Percentiles rank a stretch among this genome's conserved stretches.
Conservation (phyloP, 2,797 vertebrate species). For the Enteromius unitaeniatus region DNA sequence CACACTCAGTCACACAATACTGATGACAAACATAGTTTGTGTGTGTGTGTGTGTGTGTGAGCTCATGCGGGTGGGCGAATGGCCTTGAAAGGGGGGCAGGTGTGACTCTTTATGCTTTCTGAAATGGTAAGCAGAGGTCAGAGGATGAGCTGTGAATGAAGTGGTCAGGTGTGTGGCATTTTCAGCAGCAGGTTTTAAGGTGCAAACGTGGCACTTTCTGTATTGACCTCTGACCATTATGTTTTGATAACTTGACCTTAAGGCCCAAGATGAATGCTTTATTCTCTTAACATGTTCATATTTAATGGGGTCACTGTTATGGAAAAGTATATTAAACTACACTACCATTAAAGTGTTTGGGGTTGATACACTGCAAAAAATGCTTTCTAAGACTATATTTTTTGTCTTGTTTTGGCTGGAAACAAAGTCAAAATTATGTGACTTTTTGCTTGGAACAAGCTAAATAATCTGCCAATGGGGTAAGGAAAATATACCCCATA, state of each 20-base stretch:
- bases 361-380: too few relatives aligned
- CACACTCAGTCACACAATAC: constrained; percentile 29
- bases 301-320: not conserved
- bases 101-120: constrained; percentile 60
- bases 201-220: constrained; percentile 57
- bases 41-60: constrained; percentile 34
- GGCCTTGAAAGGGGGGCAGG: constrained; percentile 59
- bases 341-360: not conserved
- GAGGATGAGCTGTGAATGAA: constrained; percentile 63
- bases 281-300: not conserved
- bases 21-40: constrained; percentile 52
- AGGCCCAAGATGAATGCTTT: not conserved
- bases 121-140: constrained; percentile 58
- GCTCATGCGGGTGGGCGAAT: constrained; percentile 24
- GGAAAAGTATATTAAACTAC: not conserved
- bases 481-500: too few relatives aligned
- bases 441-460: too few relatives aligned
- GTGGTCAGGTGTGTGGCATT: constrained; percentile 32
- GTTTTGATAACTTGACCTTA: not conserved
- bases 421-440: too few relatives aligned
- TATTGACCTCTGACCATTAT: constrained; percentile 23
- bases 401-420: too few relatives aligned
- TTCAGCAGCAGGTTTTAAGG: constrained; percentile 56
- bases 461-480: too few relatives aligned
- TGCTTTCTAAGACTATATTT: too few relatives aligned